Base-by-base conservation (phyloP, 2,113 vertebrate genomes). In the Strix uralensis region DNA sequence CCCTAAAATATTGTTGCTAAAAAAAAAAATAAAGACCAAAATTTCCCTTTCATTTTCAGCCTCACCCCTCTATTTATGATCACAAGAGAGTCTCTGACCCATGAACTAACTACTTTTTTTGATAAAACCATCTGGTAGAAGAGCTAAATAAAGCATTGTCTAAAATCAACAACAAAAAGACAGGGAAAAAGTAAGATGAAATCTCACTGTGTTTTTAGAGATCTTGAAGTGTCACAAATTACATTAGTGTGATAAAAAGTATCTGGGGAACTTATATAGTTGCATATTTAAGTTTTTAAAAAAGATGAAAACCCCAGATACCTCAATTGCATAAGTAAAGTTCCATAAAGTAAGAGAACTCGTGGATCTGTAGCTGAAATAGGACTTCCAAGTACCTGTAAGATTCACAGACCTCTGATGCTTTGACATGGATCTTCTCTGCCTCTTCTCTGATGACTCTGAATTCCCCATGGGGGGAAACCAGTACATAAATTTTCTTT, bases 51-150 rank as follows among this genome's bases (percentile, higher is more conserved):
- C 58, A 77, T 83, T 95, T 86, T 72, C 77, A 91, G 89, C 51
- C 77, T 89, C 66, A 49, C 54, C 36, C 57, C 57, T 72, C 69
- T 78, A 36, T 16, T 46, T 19, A n/a, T 3, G 46, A 65, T 51
- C 58, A 94, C 74, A 94, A 81, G 58, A 62, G 87, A 84, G 75
- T 32, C 91, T 85, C 58, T 94, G 91, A 94, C 70, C 95, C 77
- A 46, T 69, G 44, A 95, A 92, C 61, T 85, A 85, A 79, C 66
- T 72, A 81, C 73, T 96, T 65, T 72, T 96, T 96, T 84, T 34
- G 81, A 84, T 61, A 91, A 85, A 89, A 87, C 21, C 57, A 92
- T 75, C 62, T 71, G 42, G 63, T 34, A 65, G 62, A 72, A 84
- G 79, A 94, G 73, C 73, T 79, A 84, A 90, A 84, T 26, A 91